Conservation (phyloP, 2,113 vertebrate species). For the Fulmarus glacialis region DNA sequence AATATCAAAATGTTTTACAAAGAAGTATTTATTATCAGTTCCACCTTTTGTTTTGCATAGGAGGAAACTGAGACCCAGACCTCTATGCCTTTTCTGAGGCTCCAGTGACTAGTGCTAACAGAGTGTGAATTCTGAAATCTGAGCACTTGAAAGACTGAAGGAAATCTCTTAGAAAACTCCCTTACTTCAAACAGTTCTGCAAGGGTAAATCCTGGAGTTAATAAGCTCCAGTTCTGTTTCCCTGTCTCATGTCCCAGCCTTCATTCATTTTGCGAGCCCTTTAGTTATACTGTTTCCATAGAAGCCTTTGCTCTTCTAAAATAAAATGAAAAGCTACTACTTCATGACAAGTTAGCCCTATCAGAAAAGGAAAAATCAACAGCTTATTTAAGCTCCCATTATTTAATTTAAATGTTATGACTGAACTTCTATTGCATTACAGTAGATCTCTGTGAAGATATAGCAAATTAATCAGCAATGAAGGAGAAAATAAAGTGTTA, state of each 20-base stretch:
- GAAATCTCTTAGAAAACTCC: neutral
- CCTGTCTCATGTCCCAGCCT: neutral
- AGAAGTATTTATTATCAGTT: neutral
- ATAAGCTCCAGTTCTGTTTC: neutral
- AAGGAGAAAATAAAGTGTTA: constrained; percentile 51
- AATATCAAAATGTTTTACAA: neutral
- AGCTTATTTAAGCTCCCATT: constrained; percentile 31
- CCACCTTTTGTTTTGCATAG: neutral
- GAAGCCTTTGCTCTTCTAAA: neutral
- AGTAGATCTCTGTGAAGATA: neutral
- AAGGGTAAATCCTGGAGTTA: neutral
- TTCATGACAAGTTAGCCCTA: constrained; percentile 24
- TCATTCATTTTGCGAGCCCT: neutral
- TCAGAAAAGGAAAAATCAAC: constrained; percentile 37
- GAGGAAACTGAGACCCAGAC: neutral
- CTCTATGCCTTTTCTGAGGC: neutral
- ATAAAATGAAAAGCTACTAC: neutral
- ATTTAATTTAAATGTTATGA: constrained; percentile 11
- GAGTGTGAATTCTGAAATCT: neutral
- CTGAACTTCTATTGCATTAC: neutral
- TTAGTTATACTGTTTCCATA: neutral
- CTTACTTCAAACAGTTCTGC: neutral
- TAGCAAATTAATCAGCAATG: constrained; percentile 56
- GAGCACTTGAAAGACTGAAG: neutral
- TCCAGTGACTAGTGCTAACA: neutral